Percentiles rank a stretch among this genome's conserved stretches.
These are phyloP conservation scores for Lymantria monacha DNA, from an alignment of 2,888 invertebrate species.

Conservation along the genomic window DNA sequence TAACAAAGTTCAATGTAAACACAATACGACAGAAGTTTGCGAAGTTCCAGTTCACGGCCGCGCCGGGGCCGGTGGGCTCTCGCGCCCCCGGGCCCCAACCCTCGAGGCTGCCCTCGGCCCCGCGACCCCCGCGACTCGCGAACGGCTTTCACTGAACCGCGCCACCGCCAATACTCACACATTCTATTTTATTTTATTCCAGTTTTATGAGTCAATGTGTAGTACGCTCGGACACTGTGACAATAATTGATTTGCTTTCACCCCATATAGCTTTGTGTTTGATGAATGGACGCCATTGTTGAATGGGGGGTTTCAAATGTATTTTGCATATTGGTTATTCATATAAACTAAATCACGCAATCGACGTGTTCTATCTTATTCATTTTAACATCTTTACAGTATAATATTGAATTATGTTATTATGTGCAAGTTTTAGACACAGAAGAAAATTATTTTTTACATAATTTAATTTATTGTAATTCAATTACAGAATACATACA, in stretches of 20 bases:
- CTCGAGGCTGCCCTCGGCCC: slow-evolving; percentile 34
- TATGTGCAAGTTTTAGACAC: too few relatives aligned
- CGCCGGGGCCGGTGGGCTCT: slow-evolving; percentile 39
- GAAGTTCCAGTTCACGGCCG: slow-evolving; percentile 81
- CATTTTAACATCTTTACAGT: too few relatives aligned
- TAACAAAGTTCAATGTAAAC: slow-evolving; percentile 83
- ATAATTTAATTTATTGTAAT: too few relatives aligned
- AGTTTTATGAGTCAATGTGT: slow-evolving; percentile 32
- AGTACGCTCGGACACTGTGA: slow-evolving; percentile 23
- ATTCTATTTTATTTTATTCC: slow-evolving; percentile 30
- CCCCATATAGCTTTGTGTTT: not conserved
- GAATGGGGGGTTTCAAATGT: not conserved
- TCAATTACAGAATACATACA: too few relatives aligned
- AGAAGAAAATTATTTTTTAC: too few relatives aligned
- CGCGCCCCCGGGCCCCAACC: slow-evolving; percentile 3
- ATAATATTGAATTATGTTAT: too few relatives aligned
- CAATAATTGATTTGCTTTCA: slow-evolving; percentile 23
- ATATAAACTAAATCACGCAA: too few relatives aligned
- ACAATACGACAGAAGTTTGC: slow-evolving; percentile 79
- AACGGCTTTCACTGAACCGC: slow-evolving; percentile 19
- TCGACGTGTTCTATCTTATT: too few relatives aligned
- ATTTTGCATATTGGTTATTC: too few relatives aligned
- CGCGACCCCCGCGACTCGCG: slow-evolving; percentile 27
- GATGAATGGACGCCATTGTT: slow-evolving; percentile 4
- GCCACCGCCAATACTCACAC: slow-evolving; percentile 27